Percentiles rank a stretch among this genome's conserved stretches.
These are phyloP conservation scores for Lottia scabra DNA, from an alignment of 2,888 invertebrate genomes.

Conservation along the genomic window DNA sequence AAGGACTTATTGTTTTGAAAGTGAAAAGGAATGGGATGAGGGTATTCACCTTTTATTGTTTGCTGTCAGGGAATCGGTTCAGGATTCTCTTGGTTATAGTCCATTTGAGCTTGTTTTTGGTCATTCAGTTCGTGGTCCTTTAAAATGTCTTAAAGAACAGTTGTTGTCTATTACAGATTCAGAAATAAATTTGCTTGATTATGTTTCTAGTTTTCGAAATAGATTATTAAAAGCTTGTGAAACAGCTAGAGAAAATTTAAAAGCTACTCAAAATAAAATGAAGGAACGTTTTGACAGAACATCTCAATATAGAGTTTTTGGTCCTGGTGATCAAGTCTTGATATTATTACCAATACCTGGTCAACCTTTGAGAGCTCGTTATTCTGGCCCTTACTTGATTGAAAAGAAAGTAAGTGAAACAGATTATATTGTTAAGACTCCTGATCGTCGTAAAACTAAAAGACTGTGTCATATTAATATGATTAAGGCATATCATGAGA, in stretches of 20 bases:
- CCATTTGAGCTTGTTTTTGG: constrained; percentile 40
- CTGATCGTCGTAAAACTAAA: constrained; percentile 14
- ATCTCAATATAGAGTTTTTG: constrained; percentile 9
- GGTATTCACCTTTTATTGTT: constrained; percentile 26
- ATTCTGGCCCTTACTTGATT: constrained; percentile 12
- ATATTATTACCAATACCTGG: constrained; percentile 4
- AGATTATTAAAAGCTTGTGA: constrained; percentile 24
- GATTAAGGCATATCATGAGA: constrained; percentile 27
- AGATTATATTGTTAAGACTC: constrained; percentile 23
- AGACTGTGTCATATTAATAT: constrained; percentile 34
- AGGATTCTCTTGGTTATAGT: constrained; percentile 39
- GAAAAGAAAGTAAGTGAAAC: constrained; percentile 4
- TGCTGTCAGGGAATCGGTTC: constrained; percentile 30
- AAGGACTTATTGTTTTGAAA: constrained; percentile 27
- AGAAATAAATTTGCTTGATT: constrained; percentile 21
- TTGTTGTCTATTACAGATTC: background rate
- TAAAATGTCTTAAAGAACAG: background rate
- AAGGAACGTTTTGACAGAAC: constrained; percentile 13
- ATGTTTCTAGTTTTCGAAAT: constrained; percentile 22
- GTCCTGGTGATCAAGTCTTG: constrained; percentile 13
- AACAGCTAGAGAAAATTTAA: constrained; percentile 27
- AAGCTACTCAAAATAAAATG: background rate
- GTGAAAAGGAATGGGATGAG: constrained; percentile 32
- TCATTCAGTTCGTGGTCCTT: constrained; percentile 24
- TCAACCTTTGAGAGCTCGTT: constrained; percentile 9